Evolutionary conservation across 2,797 vertebrate species (phyloP).

Genomic region (Myotis vivesi): DNA sequence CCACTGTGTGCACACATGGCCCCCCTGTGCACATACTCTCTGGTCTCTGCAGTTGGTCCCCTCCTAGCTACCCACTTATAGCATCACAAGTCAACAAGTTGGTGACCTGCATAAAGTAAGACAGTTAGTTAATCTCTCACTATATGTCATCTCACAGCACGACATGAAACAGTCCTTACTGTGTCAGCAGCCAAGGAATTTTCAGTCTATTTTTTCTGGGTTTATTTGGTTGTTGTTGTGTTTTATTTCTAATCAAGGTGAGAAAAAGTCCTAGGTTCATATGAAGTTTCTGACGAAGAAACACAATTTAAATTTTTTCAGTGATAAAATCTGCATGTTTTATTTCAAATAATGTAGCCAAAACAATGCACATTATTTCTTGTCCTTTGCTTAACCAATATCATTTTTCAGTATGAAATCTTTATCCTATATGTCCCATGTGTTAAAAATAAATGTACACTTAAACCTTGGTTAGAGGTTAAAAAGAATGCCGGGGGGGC

Average conservation of each 20-base stretch:
- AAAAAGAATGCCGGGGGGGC: background rate
- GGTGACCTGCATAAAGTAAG: slow-evolving; percentile 81
- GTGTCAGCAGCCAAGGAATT: slow-evolving; percentile 86
- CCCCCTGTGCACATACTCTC: slow-evolving; percentile 88
- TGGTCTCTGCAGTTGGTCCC: slow-evolving; percentile 74
- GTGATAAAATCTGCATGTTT: slow-evolving; percentile 96
- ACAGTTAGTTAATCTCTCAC: slow-evolving; percentile 80
- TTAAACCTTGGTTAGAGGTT: slow-evolving; percentile 97
- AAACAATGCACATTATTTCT: slow-evolving; percentile 95
- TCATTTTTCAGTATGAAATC: slow-evolving; percentile 98
- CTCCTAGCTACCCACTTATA: slow-evolving; percentile 83
- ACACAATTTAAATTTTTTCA: slow-evolving; percentile 93
- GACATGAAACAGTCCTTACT: slow-evolving; percentile 84
- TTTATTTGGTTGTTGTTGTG: slow-evolving; percentile 67
- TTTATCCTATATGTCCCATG: slow-evolving; percentile 97
- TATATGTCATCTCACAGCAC: slow-evolving; percentile 66
- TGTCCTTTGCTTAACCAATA: slow-evolving; percentile 95
- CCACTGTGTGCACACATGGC: slow-evolving; percentile 92
- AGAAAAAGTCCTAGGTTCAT: slow-evolving; percentile 89
- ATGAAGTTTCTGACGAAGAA: slow-evolving; percentile 91
- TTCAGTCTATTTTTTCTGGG: slow-evolving; percentile 75
- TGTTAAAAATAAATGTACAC: slow-evolving; percentile 99
- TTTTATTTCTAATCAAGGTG: slow-evolving; percentile 87
- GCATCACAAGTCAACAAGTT: slow-evolving; percentile 83
- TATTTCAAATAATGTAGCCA: slow-evolving; percentile 97